Evolutionary conservation across 2,888 invertebrate genomes (phyloP).

Genomic region (Papilio demoleus): DNA sequence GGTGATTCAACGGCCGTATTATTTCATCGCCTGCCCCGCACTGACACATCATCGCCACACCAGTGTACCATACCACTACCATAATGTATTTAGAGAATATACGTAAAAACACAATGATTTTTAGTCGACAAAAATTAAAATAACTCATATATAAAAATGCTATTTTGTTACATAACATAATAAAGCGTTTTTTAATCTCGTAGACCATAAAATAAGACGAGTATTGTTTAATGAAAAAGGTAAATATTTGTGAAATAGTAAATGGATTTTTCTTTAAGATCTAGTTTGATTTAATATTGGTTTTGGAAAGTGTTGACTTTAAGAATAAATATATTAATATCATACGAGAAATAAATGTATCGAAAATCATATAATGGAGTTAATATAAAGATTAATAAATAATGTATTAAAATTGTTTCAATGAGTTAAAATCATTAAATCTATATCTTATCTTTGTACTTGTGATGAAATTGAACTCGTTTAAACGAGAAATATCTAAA

Average conservation of each 20-base stretch:
- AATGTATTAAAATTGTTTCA: not conserved
- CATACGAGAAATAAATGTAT: not conserved
- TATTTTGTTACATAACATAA: no score
- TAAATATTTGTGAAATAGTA: no score
- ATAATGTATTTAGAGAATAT: not conserved
- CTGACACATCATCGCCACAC: no score
- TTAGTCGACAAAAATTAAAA: not conserved
- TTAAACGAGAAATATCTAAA: not conserved
- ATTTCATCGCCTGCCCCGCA: no score
- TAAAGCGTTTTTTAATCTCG: not conserved
- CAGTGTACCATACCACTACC: no score
- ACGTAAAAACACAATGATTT: not conserved
- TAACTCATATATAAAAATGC: not conserved
- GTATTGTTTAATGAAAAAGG: no score
- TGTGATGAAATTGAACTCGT: not conserved
- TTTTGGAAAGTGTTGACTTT: not conserved
- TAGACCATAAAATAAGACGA: no score
- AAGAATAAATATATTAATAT: no score
- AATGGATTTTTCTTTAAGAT: no score
- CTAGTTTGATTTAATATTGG: slow-evolving; percentile 8
- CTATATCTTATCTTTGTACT: not conserved
- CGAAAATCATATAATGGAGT: not conserved
- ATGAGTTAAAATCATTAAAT: not conserved
- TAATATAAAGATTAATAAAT: not conserved
- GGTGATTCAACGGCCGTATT: no score